Evolutionary conservation across 2,888 invertebrate species (phyloP).

Genomic region (Phorcus lineatus): DNA sequence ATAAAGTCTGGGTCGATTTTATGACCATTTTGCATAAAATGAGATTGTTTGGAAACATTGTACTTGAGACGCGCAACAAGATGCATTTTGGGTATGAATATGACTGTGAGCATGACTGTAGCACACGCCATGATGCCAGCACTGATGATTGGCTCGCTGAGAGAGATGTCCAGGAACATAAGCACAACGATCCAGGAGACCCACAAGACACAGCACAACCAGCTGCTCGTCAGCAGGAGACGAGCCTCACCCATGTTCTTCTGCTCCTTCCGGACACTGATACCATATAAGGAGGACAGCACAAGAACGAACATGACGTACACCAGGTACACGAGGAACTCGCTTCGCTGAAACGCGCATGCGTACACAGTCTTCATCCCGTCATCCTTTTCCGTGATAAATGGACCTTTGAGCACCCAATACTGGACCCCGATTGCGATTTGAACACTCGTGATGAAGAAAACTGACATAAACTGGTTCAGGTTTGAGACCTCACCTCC

Average conservation of each 20-base stretch:
- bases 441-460: constrained; percentile 89
- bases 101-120: constrained; percentile 89
- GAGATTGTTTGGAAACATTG: constrained; percentile 51
- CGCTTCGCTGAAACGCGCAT: constrained; percentile 55
- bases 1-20: constrained; percentile 65
- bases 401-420: constrained; percentile 66
- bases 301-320: constrained; percentile 89
- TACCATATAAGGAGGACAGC: constrained; percentile 88
- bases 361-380: constrained; percentile 41
- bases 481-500: constrained; percentile 84
- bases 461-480: constrained; percentile 88
- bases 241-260: constrained; percentile 95
- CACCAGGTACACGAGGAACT: constrained; percentile 82
- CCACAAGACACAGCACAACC: constrained; percentile 86
- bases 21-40: constrained; percentile 57
- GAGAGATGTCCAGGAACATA: constrained; percentile 58
- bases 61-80: constrained; percentile 62
- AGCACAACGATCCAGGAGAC: constrained; percentile 80
- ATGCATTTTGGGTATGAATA: constrained; percentile 90
- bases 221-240: constrained; percentile 90
- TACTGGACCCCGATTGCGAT: constrained; percentile 74
- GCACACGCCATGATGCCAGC: constrained; percentile 90
- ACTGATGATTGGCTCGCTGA: constrained; percentile 83
- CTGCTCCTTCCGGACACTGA: constrained; percentile 87
- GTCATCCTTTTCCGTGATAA: constrained; percentile 42